Base-by-base conservation (phyloP, 2,888 invertebrate species). In the Scaptodrosophila latifasciaeformis region DNA sequence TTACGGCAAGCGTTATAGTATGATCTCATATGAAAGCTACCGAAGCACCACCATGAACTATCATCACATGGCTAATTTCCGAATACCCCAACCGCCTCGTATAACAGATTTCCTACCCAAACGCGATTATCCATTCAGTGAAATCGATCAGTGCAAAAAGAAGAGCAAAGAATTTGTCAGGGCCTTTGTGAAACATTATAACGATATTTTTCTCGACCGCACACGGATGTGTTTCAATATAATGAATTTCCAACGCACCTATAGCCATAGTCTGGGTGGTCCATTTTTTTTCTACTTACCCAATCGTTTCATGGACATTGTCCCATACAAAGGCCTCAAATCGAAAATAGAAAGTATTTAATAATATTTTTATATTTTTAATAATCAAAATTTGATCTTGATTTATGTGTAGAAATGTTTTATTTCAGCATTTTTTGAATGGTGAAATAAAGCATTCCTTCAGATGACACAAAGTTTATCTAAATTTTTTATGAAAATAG, bases 1-100 rank as follows among this genome's bases (percentile, higher is more conserved):
- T 0, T 75, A 59, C 37, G 70, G 72, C 3, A 54, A 61, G 6
- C 43, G 49, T 1, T 69, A 65, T 18, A 59, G n/a, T 0, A 12
- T 30, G 0, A n/a, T 9, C n/a, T 2, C 7, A 37, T 1, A 1
- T 9, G 15, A 5, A 1, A n/a, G 21, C 15, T 13, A 0, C 6
- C 1, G 12, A 15, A 17, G 2, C n/a, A 19, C 13, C n/a, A 43
- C 43, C 43, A 15, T n/a, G n/a, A n/a, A 1, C n/a, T 2, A n/a
- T n/a, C 2, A 2, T 1, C 9, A 30, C 9, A 34, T 34, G 34
- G 34, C 10, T 34, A 34, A 13, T 2, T n/a, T 34, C 1, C 29
- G 30, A 24, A 24, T 24, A 3, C 4, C 4, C 13, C 18, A 12
- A 7, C 19, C n/a, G 2, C 6, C 12, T n/a, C 18, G 2, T 18